Evolutionary conservation across 2,888 invertebrate genomes (phyloP).

Genomic region (Agrotis ipsilon): DNA sequence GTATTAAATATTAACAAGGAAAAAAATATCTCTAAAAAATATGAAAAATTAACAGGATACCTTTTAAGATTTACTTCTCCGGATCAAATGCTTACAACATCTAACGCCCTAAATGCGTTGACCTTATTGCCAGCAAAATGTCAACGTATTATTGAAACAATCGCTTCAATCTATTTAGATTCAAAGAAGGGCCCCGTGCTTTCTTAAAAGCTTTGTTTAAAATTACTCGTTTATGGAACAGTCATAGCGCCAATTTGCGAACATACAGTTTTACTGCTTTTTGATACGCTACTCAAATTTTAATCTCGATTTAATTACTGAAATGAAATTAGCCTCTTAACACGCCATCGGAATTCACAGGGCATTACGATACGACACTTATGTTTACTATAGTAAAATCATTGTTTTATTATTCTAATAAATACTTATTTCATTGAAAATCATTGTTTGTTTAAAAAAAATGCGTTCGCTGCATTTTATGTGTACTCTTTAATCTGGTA

Average conservation of each 20-base stretch:
- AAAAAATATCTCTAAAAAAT: too few species aligned
- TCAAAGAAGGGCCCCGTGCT: too few species aligned
- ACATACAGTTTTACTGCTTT: conserved; percentile 82
- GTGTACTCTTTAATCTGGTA: too few species aligned
- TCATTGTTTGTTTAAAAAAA: too few species aligned
- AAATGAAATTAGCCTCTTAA: conserved; percentile 77
- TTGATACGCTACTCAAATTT: conserved; percentile 87
- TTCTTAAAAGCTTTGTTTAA: too few species aligned
- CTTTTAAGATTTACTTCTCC: background rate
- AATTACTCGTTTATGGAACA: conserved; percentile 72
- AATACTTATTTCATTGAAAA: too few species aligned
- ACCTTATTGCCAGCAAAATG: too few species aligned
- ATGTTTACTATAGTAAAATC: conserved; percentile 43
- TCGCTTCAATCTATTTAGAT: too few species aligned
- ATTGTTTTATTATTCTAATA: conserved; percentile 20
- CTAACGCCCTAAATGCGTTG: too few species aligned
- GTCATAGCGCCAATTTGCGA: conserved; percentile 79
- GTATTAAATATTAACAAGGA: too few species aligned
- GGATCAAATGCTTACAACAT: background rate
- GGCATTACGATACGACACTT: conserved; percentile 61
- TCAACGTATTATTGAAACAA: too few species aligned
- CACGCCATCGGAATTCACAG: conserved; percentile 67
- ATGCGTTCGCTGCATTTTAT: too few species aligned
- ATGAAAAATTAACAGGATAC: background rate
- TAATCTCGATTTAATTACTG: conserved; percentile 87